Evolutionary conservation across 2,888 invertebrate genomes (phyloP).

Genomic region (Parnassius apollo): DNA sequence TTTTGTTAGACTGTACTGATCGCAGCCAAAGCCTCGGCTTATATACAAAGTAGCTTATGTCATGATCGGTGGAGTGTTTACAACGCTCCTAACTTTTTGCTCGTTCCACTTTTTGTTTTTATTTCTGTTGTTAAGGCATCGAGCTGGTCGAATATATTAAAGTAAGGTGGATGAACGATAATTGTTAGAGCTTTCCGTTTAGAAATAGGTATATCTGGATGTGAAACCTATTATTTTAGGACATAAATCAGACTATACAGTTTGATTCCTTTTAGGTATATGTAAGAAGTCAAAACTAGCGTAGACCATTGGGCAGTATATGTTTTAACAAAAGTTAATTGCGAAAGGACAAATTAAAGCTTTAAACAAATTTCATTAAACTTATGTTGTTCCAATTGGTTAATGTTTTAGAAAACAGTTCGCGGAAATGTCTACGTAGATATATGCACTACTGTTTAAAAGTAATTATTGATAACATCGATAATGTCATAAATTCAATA

Average conservation of each 20-base stretch:
- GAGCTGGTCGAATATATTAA: constrained; percentile 3
- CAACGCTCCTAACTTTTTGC: constrained; percentile 59
- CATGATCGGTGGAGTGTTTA: constrained; percentile 53
- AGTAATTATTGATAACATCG: too few species aligned
- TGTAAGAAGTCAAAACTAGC: too few species aligned
- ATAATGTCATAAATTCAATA: too few species aligned
- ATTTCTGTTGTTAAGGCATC: constrained; percentile 27
- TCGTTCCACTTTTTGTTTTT: constrained; percentile 35
- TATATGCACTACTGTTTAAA: too few species aligned
- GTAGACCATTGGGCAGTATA: too few species aligned
- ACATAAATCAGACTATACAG: neutral
- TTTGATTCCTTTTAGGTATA: neutral
- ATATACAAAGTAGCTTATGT: constrained; percentile 58
- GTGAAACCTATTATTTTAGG: constrained; percentile 19
- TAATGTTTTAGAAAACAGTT: too few species aligned
- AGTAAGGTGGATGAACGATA: constrained; percentile 17
- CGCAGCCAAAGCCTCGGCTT: constrained; percentile 38
- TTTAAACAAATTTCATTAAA: too few species aligned
- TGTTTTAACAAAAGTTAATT: neutral
- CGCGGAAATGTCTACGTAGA: too few species aligned
- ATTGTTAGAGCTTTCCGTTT: neutral
- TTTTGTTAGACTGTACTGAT: constrained; percentile 46
- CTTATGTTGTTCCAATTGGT: too few species aligned
- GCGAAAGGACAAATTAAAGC: neutral
- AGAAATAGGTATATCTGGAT: constrained; percentile 1